Conservation (phyloP, 2,797 vertebrate genomes). For the Chelonia mydas region DNA sequence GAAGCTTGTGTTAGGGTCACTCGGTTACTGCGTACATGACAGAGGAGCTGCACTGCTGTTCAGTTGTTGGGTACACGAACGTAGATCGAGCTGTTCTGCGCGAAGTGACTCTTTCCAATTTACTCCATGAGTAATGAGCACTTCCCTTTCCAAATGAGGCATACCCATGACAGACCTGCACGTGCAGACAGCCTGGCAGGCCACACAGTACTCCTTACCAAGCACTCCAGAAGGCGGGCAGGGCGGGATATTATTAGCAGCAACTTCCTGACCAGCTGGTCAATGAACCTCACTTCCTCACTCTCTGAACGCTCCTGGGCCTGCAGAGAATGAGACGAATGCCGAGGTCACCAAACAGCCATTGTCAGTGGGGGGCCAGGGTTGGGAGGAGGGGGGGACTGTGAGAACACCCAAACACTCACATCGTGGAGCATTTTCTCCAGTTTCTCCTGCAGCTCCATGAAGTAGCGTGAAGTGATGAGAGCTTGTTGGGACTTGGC, state of each 20-base stretch:
- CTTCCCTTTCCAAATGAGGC: background rate
- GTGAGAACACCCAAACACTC: background rate
- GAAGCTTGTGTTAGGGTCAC: background rate
- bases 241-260: conserved; percentile 96
- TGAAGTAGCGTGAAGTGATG: conserved; percentile 96
- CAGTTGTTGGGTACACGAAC: background rate
- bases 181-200: background rate
- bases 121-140: background rate
- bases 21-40: background rate
- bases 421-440: conserved; percentile 96
- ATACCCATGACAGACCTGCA: background rate
- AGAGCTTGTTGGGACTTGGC: conserved; percentile 94
- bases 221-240: conserved; percentile 94
- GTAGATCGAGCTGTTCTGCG: background rate
- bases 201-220: conserved; percentile 83
- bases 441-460: conserved; percentile 97
- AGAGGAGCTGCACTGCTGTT: background rate
- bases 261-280: conserved; percentile 92
- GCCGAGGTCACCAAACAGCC: background rate
- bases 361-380: background rate
- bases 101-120: background rate
- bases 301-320: conserved; percentile 95
- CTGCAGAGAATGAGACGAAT: conserved; percentile 65
- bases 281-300: conserved; percentile 91
- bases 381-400: accelerated